Evolutionary conservation across 2,113 vertebrate genomes (phyloP), one percentile per base, ranked within the genome.

Genomic region (Campylomormyrus tamandua): DNA sequence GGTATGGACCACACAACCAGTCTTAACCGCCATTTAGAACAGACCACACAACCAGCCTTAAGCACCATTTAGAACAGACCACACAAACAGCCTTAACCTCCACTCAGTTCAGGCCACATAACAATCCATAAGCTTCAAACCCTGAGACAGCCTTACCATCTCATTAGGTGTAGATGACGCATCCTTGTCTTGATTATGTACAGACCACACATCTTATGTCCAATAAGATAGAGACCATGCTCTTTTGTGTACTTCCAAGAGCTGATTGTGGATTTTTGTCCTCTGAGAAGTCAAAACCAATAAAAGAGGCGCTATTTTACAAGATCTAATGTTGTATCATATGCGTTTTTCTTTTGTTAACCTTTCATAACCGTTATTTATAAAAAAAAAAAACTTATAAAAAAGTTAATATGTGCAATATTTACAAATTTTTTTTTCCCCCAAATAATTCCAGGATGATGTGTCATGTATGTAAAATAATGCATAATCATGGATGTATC

Each of bases 1-100:
- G 98, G 98, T 99, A 97, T 90, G 70, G 46, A 90, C 62, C 85
- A 92, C 31, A 39, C 46, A 83, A 77, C 70, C 70, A 77, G 70
- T 7, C 35, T 77, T 74, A 80, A 80, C 15, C 74, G 8, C 74
- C 6, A 42, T 80, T 80, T 42, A 80, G 74, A 42, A 17, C 35
- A 80, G 74, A 80, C 74, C 74, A 80, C 74, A 80, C 74, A 80
- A 42, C 35, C 74, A 42, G 74, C 74, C 31, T 42, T 42, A 80
- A 80, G 15, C 35, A 6, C 35, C 35, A 42, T 13, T 42, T 15
- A 17, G 83, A 10, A 11, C 9, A 13, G 83, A 49, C 83, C 83
- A 86, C 83, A 86, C 45, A 50, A 49, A n/a, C 48, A 50, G 8
- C 13, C 50, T 39, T 35, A 27, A 19, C 3, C 50, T 31, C 31